Percentiles rank a stretch among this genome's conserved stretches.
Evolutionary conservation across 2,888 invertebrate species (phyloP).

Genomic region (Cinara cedri): DNA sequence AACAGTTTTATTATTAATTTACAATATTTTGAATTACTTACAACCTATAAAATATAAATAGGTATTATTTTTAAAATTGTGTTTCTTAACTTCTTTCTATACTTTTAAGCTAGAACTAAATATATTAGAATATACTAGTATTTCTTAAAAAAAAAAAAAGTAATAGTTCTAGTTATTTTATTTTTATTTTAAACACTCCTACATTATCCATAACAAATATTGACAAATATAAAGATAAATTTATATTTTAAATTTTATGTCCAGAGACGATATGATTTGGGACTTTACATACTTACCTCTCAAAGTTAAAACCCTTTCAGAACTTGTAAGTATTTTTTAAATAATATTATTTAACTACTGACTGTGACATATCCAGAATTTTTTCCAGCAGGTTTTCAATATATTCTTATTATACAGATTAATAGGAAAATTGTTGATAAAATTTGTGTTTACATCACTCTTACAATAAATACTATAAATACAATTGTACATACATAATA

Average conservation of each 20-base stretch:
- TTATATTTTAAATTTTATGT: background rate
- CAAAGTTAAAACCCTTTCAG: slow-evolving; percentile 81
- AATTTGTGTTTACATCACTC: background rate
- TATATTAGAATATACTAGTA: no score
- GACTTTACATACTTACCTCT: slow-evolving; percentile 86
- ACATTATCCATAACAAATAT: background rate
- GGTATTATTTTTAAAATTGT: no score
- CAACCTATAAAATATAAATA: no score
- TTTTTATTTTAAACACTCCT: background rate
- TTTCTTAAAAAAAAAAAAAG: no score
- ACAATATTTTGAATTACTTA: no score
- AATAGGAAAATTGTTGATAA: background rate
- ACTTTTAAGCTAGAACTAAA: no score
- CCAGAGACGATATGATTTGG: slow-evolving; percentile 72
- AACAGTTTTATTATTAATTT: no score
- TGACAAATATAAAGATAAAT: background rate
- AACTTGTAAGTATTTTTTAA: slow-evolving; percentile 72
- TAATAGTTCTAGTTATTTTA: no score
- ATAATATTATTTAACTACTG: no score
- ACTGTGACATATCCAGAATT: no score
- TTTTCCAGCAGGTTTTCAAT: background rate
- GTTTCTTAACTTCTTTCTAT: no score
- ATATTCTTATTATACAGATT: background rate
- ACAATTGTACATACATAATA: background rate
- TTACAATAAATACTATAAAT: background rate